A percentile compares a stretch with the other conserved stretches of the same genome.
phyloP scores from a whole-genome alignment of 2,797 vertebrate genomes.

The Oryzias dopingdopingensis region DNA sequence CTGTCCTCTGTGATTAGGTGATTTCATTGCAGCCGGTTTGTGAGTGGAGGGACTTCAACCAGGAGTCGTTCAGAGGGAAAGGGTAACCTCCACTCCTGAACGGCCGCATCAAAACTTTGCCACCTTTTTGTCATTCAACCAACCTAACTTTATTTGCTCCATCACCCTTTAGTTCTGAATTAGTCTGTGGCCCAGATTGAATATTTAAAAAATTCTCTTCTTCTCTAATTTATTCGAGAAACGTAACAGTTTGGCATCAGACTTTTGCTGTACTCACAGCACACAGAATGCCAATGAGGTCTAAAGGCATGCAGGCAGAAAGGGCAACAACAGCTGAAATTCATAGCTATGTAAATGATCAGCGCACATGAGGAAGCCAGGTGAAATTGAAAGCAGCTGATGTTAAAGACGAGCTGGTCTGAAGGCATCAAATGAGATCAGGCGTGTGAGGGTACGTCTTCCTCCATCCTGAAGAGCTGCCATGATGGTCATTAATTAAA shows the following conservation, averaged over 20 bases:
- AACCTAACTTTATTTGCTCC: constrained; percentile 2
- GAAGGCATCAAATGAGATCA: constrained; percentile 48
- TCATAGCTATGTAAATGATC: constrained; percentile 54
- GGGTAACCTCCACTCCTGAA: constrained; percentile 42
- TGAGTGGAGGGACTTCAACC: constrained; percentile 43
- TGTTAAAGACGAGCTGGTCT: constrained; percentile 37
- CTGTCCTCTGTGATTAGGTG: constrained; percentile 67
- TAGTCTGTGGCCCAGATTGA: constrained; percentile 23
- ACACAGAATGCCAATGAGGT: constrained; percentile 7
- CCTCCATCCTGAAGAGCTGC: constrained; percentile 31
- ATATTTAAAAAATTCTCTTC: neutral
- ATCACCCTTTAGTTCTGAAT: constrained; percentile 21
- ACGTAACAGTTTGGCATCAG: constrained; percentile 17
- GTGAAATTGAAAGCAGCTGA: constrained; percentile 70
- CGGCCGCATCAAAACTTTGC: constrained; percentile 48
- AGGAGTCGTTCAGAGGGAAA: constrained; percentile 36
- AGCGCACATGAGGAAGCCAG: constrained; percentile 39
- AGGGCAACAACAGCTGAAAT: constrained; percentile 52
- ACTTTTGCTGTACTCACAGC: constrained; percentile 16
- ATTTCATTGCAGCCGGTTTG: constrained; percentile 56
- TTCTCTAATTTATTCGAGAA: constrained; percentile 21
- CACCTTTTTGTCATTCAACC: constrained; percentile 22
- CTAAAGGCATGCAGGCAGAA: constrained; percentile 29
- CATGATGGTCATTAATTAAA: constrained; percentile 54
- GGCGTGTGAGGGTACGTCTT: constrained; percentile 33